phyloP scores from a whole-genome alignment of 2,113 vertebrate genomes.

The Actinemys pallida region DNA sequence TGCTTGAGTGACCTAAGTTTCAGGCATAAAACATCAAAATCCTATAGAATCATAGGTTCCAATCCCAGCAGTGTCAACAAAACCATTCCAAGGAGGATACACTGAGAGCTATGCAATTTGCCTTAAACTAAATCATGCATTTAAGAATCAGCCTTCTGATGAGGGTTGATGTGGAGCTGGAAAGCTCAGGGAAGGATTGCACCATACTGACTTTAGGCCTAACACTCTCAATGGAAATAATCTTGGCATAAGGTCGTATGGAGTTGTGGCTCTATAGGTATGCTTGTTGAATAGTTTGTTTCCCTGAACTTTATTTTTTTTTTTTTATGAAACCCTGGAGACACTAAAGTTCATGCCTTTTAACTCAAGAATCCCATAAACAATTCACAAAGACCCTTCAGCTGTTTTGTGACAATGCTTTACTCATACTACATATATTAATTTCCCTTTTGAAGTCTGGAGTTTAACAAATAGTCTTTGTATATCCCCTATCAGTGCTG shows the following conservation, averaged over 20 bases:
- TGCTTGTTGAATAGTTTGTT: neutral
- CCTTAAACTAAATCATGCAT: conserved; percentile 5
- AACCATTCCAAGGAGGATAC: neutral
- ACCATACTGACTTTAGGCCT: neutral
- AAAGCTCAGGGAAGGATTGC: neutral
- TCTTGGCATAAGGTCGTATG: neutral
- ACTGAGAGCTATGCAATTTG: neutral
- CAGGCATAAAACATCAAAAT: conserved; percentile 24
- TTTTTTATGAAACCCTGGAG: neutral
- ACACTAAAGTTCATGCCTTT: conserved; percentile 2
- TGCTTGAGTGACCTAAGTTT: neutral
- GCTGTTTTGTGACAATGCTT: neutral
- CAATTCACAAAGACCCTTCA: neutral
- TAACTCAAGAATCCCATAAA: conserved; percentile 12
- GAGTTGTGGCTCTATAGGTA: neutral
- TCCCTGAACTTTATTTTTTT: neutral
- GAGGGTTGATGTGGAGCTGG: neutral
- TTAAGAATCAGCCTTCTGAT: neutral
- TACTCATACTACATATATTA: neutral
- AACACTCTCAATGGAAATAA: neutral
- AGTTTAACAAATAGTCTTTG: conserved; percentile 23
- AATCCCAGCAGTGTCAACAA: conserved; percentile 14
- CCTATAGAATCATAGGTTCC: conserved; percentile 11
- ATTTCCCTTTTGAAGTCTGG: neutral
- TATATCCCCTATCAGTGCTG: neutral